phyloP scores from a whole-genome alignment of 2,797 vertebrate genomes.

The Channa striata region DNA sequence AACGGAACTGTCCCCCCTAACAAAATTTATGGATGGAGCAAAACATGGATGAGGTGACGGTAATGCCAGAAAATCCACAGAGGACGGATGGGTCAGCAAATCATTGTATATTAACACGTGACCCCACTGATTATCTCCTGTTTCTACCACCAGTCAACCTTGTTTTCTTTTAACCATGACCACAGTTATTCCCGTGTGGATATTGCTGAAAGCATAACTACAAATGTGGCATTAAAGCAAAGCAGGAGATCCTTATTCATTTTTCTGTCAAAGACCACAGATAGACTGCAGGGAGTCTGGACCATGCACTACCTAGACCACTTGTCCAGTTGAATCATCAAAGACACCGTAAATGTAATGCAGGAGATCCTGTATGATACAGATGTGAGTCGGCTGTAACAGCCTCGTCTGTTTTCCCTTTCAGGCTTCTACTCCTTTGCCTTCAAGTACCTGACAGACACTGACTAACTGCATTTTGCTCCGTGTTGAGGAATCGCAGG shows the following conservation, averaged over 20 bases:
- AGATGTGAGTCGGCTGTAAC: conserved; percentile 18
- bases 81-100: not conserved
- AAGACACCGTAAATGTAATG: too few species aligned
- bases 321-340: too few species aligned
- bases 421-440: not conserved
- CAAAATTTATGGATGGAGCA: too few species aligned
- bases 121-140: not conserved
- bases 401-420: not conserved
- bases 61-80: not conserved
- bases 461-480: not conserved
- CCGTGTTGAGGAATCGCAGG: conserved; percentile 17
- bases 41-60: too few species aligned
- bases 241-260: conserved; percentile 1
- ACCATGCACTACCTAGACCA: too few species aligned
- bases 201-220: not conserved
- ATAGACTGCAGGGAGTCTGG: too few species aligned
- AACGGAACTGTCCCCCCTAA: not conserved
- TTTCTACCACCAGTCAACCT: not conserved
- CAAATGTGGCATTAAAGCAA: not conserved
- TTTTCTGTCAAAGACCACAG: too few species aligned
- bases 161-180: not conserved
- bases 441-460: not conserved
- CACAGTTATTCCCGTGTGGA: not conserved
- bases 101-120: not conserved
- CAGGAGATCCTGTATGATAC: conserved; percentile 21